Evolutionary conservation across 2,888 invertebrate species (phyloP), one percentile per base, ranked within the genome.

Genomic region (Carcina quercana): DNA sequence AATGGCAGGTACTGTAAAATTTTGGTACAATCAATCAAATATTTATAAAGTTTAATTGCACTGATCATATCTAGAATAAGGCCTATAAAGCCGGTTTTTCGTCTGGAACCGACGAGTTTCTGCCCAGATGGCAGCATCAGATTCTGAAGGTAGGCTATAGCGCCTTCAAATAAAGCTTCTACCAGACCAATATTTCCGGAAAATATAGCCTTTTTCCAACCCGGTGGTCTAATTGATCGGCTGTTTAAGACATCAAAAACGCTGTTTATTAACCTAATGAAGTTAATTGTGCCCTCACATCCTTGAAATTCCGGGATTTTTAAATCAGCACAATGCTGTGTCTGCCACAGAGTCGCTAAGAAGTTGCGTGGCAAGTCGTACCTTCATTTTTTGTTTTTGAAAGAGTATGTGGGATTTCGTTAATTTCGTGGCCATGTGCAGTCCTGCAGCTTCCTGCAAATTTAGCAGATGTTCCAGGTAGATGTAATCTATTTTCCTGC

Each of bases 51-150:
- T n/a, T 11, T 1, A 5, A 45, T 13, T 3, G 43, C 35, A 28
- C 40, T 50, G 5, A 31, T 37, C 39, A 45, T 47, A 15, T 38
- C 15, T 3, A 44, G 30, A 7, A 48, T 31, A 0, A 48, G 19
- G 0, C 43, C 47, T 5, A 49, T 24, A 27, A 49, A 47, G 2
- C 49, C 46, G 1, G 48, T 48, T 14, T 46, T 50, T 32, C 45
- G 21, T 1, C 35, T 8, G 2, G 46, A 43, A 3, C 39, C 2
- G 3, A 45, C 22, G 4, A 36, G 2, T 1, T 28, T 7, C 12
- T 30, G 26, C 2, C 38, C 39, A 1, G 34, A 26, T 0, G 31
- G 34, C 0, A 43, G 25, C 13, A 24, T 37, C n/a, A 47, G 20
- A 11, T 3, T 15, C 2, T 17, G 15, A 0, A 44, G 12, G 13